A percentile compares a stretch with the other conserved stretches of the same genome.
phyloP scores from a whole-genome alignment of 2,888 invertebrate genomes.

The Imbricaverruca yamaguchii region DNA sequence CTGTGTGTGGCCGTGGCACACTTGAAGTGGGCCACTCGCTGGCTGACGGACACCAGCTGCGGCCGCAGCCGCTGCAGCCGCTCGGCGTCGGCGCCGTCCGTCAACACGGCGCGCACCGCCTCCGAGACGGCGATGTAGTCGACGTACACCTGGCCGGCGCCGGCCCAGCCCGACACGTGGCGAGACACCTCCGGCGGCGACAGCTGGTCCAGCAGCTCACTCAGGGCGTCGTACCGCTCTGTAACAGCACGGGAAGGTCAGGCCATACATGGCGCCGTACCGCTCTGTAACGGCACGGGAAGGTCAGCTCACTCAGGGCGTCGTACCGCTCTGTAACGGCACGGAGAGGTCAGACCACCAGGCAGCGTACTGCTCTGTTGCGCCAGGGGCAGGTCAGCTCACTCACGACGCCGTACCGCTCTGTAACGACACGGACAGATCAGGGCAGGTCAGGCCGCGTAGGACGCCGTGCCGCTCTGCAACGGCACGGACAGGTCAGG shows the following conservation, averaged over 20 bases:
- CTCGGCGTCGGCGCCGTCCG: constrained; percentile 38
- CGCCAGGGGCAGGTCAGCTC: too few relatives aligned
- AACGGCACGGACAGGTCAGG: too few relatives aligned
- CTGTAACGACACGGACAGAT: too few relatives aligned
- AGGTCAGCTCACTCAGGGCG: constrained; percentile 50
- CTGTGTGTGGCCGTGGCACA: constrained; percentile 49
- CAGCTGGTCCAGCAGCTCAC: constrained; percentile 53
- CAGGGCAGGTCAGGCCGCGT: too few relatives aligned
- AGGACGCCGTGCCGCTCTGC: too few relatives aligned
- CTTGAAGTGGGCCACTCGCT: constrained; percentile 46
- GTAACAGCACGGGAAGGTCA: constrained; percentile 32
- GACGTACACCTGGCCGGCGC: constrained; percentile 61
- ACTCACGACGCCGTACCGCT: too few relatives aligned
- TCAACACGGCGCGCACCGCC: constrained; percentile 33
- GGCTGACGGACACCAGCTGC: constrained; percentile 48
- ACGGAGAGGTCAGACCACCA: neutral
- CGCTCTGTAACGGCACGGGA: too few relatives aligned
- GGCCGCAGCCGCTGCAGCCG: constrained; percentile 43
- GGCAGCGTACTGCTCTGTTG: too few relatives aligned
- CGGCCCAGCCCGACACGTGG: constrained; percentile 61
- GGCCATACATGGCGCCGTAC: too few relatives aligned
- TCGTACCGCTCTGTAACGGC: constrained; percentile 54
- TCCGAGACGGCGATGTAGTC: constrained; percentile 57
- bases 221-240: constrained; percentile 61
- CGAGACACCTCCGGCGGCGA: constrained; percentile 48